Base-by-base conservation (phyloP, 2,113 vertebrate species). In the Leucoraja erinaceus region DNA sequence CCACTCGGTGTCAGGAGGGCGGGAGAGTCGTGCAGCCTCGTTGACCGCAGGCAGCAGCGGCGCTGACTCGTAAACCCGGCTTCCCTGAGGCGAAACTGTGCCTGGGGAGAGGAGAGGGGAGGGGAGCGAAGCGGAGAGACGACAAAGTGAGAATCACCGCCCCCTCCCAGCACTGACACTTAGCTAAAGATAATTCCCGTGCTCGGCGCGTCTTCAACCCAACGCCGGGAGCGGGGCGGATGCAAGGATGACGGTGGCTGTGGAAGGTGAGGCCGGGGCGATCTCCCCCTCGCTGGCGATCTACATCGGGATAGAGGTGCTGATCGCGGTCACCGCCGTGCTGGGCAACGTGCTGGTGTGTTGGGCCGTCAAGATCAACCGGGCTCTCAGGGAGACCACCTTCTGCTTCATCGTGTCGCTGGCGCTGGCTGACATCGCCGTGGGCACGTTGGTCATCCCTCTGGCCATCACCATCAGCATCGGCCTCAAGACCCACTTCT, bases 291-390 rank as follows among this genome's bases (percentile, higher is more conserved):
- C 97, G 93, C 95, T 98, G 95, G 96, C 94, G 92, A 95, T 97
- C 76, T 99, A 99, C 95, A 98, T 98, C 94, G 96, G 96, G 70
- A 97, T 99, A 95, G 99, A 99, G 94, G 97, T 97, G 93, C 95
- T 98, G 94, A 98, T 99, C 68, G 98, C 99, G 20, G 93, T 99
- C 94, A 96, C 98, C 83, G 99, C 99, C 0, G 97, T 99, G 91
- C 96, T 98, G 0, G 99, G 99, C 6, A 99, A 99, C 81, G 97
- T 99, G 94, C 96, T 99, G 97, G 99, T 99, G 93, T 98, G 99
- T n/a, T 99, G 98, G 98, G 99, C 99, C 0, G 98, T 99, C 94
- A 98, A 97, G 93, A 97, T 98, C 88, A 99, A 99, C 96, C 97
- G 98, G 90, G 97, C 98, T 0, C 94, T 99, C 93, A 94, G 98